Percentiles rank a stretch among this genome's conserved stretches.
Conservation (phyloP, 1,140 invertebrate species). For the Cotesia chilonis region DNA sequence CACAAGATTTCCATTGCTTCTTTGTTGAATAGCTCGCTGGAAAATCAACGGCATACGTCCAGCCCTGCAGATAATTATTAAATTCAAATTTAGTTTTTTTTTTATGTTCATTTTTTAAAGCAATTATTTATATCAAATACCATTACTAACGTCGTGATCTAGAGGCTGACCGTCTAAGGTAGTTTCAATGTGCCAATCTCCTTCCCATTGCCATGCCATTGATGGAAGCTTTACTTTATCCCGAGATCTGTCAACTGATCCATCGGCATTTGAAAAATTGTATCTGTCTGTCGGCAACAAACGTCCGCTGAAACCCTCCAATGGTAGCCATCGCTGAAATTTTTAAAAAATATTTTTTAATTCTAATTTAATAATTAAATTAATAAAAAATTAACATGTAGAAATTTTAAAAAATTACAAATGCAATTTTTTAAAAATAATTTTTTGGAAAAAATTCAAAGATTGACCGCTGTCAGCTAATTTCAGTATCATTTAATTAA, state of each 20-base stretch:
- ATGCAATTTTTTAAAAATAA: no score
- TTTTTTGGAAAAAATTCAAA: no score
- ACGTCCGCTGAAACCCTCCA: slow-evolving; percentile 84
- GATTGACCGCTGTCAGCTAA: no score
- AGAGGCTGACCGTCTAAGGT: slow-evolving; percentile 86
- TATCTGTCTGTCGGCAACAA: slow-evolving; percentile 87
- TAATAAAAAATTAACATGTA: background rate
- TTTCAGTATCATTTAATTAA: no score
- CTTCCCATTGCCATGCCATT: slow-evolving; percentile 94
- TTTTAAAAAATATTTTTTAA: no score
- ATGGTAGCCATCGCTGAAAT: slow-evolving; percentile 83
- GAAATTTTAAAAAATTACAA: no score
- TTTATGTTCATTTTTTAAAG: slow-evolving; percentile 16
- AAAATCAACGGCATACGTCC: slow-evolving; percentile 95
- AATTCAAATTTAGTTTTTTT: background rate
- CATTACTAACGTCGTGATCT: slow-evolving; percentile 77
- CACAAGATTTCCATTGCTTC: slow-evolving; percentile 91
- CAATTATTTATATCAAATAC: slow-evolving; percentile 42
- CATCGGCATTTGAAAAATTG: slow-evolving; percentile 85
- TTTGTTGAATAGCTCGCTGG: slow-evolving; percentile 82
- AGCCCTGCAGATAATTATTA: slow-evolving; percentile 68
- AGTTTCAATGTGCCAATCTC: slow-evolving; percentile 89
- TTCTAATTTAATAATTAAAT: no score
- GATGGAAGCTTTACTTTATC: slow-evolving; percentile 86
- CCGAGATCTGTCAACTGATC: slow-evolving; percentile 77